Conservation (phyloP, 2,113 vertebrate genomes). For the chimpanzee (Pan troglodytes) region DNA sequence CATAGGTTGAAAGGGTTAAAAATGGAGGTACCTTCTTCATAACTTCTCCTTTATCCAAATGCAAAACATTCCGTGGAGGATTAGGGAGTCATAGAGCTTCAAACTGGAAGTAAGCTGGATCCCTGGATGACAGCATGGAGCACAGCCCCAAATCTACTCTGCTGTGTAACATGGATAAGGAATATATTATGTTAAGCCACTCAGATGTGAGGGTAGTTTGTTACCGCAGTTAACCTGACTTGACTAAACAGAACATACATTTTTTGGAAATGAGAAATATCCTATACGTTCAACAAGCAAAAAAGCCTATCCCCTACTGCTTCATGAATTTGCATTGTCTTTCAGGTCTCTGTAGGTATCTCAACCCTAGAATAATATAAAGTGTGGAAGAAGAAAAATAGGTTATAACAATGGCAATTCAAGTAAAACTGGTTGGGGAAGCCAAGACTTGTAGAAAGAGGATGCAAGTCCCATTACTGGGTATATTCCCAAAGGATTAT, state of each 20-base stretch:
- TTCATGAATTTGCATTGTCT: background rate
- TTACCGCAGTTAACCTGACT: background rate
- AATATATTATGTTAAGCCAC: background rate
- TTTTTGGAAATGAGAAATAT: constrained; percentile 23
- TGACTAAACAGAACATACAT: background rate
- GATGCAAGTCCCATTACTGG: too few species aligned
- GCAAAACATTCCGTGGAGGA: background rate
- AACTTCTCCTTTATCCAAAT: background rate
- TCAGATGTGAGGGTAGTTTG: background rate
- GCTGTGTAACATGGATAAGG: background rate
- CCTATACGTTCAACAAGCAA: background rate
- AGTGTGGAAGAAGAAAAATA: background rate
- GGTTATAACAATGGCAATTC: background rate
- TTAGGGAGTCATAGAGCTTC: background rate
- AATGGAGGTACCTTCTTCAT: background rate
- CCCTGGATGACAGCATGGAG: background rate
- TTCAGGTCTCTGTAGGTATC: background rate
- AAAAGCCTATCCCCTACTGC: background rate
- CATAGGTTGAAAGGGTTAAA: background rate
- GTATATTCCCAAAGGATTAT: too few species aligned
- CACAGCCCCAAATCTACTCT: background rate
- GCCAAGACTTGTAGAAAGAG: background rate
- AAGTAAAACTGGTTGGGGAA: background rate
- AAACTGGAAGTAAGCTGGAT: background rate
- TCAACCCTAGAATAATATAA: background rate